Evolutionary conservation across 2,113 vertebrate species (phyloP).

Genomic region (Urocynchramus pylzowi): DNA sequence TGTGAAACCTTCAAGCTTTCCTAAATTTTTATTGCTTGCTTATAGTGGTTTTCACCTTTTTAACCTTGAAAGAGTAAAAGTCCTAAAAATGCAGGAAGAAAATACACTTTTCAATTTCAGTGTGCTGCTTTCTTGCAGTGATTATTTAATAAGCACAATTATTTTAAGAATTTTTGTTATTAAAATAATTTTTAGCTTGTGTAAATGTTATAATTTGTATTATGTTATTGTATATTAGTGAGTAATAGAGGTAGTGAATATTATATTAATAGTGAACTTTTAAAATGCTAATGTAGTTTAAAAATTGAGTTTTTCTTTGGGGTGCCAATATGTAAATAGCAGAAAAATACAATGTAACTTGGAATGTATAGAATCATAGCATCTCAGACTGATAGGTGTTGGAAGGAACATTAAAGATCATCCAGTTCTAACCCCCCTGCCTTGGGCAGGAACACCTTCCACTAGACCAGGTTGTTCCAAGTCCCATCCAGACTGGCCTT

Average conservation of each 20-base stretch:
- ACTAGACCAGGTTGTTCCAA: background rate
- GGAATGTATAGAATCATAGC: background rate
- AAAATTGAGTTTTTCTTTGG: background rate
- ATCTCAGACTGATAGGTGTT: background rate
- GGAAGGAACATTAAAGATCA: background rate
- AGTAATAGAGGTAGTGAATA: background rate
- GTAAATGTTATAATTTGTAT: background rate
- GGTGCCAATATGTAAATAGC: background rate
- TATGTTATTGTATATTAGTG: background rate
- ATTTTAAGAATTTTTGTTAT: background rate
- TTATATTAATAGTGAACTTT: background rate
- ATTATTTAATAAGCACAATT: background rate
- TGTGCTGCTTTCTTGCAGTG: background rate
- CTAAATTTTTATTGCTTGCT: constrained; percentile 49
- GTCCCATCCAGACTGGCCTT: background rate
- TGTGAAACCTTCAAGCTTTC: constrained; percentile 66
- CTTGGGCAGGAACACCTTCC: background rate
- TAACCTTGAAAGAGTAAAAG: constrained; percentile 33
- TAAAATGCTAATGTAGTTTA: background rate
- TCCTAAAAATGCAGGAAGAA: background rate
- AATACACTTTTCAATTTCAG: background rate
- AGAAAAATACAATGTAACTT: background rate
- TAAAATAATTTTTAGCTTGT: background rate
- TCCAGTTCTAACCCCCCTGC: background rate
- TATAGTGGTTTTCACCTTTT: constrained; percentile 55